These are phyloP conservation scores for Netelia fuscicornis DNA, from an alignment of 2,888 invertebrate species.

Conservation along the genomic window DNA sequence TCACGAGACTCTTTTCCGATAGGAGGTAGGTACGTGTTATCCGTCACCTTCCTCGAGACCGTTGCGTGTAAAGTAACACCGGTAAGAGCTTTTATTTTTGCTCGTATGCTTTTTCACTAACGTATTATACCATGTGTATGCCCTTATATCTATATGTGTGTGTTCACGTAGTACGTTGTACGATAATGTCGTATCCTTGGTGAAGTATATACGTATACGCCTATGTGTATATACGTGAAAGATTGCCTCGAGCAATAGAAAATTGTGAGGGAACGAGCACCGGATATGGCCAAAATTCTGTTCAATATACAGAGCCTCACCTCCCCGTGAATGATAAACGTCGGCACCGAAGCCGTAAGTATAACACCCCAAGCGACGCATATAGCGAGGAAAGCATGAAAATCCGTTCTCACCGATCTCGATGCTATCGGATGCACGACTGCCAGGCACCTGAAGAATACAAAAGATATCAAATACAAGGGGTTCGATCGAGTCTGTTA, in stretches of 20 bases:
- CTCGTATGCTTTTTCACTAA: slow-evolving; percentile 34
- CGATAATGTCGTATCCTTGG: no score
- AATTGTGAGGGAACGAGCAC: slow-evolving; percentile 45
- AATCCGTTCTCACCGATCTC: slow-evolving; percentile 93
- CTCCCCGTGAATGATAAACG: slow-evolving; percentile 91
- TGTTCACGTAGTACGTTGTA: background rate
- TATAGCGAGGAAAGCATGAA: slow-evolving; percentile 92
- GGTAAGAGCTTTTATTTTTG: slow-evolving; percentile 38
- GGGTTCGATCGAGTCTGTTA: slow-evolving; percentile 73
- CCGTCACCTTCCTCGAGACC: background rate
- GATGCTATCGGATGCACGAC: slow-evolving; percentile 97
- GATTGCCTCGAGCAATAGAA: slow-evolving; percentile 23
- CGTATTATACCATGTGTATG: slow-evolving; percentile 14
- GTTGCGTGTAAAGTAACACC: slow-evolving; percentile 44
- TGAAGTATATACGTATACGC: background rate
- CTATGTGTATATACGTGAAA: background rate
- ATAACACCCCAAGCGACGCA: slow-evolving; percentile 93
- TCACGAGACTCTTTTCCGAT: slow-evolving; percentile 30
- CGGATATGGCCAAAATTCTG: slow-evolving; percentile 22
- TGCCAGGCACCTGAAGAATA: slow-evolving; percentile 89
- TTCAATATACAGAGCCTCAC: slow-evolving; percentile 86
- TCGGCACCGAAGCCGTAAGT: slow-evolving; percentile 91
- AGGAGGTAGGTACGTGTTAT: background rate
- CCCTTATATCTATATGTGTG: background rate
- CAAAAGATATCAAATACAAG: slow-evolving; percentile 27